Evolutionary conservation across 2,113 vertebrate genomes (phyloP).

Genomic region (Syngnathoides biaculeatus): DNA sequence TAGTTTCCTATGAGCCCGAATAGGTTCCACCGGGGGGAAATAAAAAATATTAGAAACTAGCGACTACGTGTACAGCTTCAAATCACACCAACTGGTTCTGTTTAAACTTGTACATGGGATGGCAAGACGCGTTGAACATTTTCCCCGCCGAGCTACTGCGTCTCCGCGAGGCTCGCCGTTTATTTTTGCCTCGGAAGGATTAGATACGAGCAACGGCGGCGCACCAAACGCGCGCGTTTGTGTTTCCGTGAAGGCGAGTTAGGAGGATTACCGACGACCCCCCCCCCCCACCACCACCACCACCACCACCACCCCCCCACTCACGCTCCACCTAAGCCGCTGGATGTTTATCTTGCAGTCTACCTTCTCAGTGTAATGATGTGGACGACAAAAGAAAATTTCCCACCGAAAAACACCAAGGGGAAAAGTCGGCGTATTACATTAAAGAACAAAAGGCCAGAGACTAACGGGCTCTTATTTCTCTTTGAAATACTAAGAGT

Average conservation of each 20-base stretch:
- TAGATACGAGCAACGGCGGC: background rate
- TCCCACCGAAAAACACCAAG: slow-evolving; percentile 12
- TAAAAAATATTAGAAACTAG: no score
- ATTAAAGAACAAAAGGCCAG: background rate
- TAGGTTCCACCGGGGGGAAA: no score
- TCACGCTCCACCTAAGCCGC: slow-evolving; percentile 32
- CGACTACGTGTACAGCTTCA: no score
- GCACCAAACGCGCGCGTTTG: background rate
- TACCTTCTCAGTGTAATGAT: slow-evolving; percentile 7
- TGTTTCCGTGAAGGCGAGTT: slow-evolving; percentile 4
- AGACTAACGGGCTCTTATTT: background rate
- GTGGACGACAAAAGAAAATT: background rate
- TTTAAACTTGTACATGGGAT: background rate
- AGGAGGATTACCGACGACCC: slow-evolving; percentile 35
- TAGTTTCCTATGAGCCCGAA: no score
- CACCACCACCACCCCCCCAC: background rate
- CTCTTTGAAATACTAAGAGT: background rate
- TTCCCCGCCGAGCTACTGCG: background rate
- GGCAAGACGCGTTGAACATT: background rate
- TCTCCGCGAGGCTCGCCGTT: background rate
- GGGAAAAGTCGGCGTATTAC: background rate
- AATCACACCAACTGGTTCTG: no score
- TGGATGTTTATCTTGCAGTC: slow-evolving; percentile 36
- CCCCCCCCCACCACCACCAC: no score
- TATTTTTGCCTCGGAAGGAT: no score